Evolutionary conservation across 2,888 invertebrate species (phyloP), one percentile per base, ranked within the genome.

Genomic region (Patella ulyssiponensis): DNA sequence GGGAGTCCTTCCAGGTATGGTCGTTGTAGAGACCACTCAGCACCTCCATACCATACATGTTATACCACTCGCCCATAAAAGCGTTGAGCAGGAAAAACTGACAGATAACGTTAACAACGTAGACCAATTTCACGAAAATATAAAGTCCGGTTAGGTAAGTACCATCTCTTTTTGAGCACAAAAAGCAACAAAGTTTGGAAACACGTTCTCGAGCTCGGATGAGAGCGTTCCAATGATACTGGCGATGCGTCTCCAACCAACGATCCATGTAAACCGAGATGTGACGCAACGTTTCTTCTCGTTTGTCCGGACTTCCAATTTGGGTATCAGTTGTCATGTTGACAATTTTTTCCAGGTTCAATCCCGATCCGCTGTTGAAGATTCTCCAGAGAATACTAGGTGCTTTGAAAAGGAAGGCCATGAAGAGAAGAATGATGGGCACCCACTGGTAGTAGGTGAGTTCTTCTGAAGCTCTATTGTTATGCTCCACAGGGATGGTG

Each of bases 381-480:
- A 92, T 88, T 54, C 93, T 85, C 93, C 93, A 93, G 20, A 92
- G 77, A 56, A 93, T 86, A 56, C 91, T 90, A 4, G 93, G 93
- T 69, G 92, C 84, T 84, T 92, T 92, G 88, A 93, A 93, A 53
- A 93, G 84, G 78, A 93, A 91, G 14, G 92, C 92, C 89, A 93
- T 92, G 76, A 92, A 87, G 58, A 93, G 91, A 20, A 93, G 89
- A 74, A 93, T 89, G 86, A 93, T 87, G 79, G 92, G 91, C 82
- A 92, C 89, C 92, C 88, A 88, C 81, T 88, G 89, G 84, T 89
- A 89, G 82, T 89, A 89, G 74, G 88, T 87, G 52, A 89, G 82
- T 80, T 89, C 89, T 73, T 86, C 83, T 1, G 84, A 79, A 20
- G 84, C 82, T 23, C 88, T 84, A 33, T 81, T 77, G n/a, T 82